Conservation (phyloP, 2,113 vertebrate species). For the Podilymbus podiceps region DNA sequence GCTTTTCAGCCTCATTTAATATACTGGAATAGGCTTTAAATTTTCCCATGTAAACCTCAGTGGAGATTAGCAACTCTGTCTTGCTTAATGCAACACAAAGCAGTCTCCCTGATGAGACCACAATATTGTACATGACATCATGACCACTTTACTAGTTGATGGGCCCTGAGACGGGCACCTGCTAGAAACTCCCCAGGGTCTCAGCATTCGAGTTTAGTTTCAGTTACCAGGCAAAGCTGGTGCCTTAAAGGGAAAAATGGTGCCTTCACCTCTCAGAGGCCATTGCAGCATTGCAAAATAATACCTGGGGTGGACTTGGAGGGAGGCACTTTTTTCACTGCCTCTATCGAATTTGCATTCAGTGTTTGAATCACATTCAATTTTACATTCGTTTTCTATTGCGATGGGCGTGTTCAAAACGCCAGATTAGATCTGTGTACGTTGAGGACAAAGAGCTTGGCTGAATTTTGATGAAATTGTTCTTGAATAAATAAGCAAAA, state of each 20-base stretch:
- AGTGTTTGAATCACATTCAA: neutral
- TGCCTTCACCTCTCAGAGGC: neutral
- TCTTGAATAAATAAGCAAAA: conserved; percentile 54
- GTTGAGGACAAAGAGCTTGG: neutral
- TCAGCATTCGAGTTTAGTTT: neutral
- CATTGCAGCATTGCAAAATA: neutral
- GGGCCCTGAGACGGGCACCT: neutral
- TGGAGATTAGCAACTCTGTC: conserved; percentile 3
- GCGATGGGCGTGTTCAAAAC: neutral
- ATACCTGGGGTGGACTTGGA: neutral
- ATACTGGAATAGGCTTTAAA: conserved; percentile 62
- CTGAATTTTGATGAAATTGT: conserved; percentile 31
- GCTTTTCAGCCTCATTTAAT: conserved; percentile 70
- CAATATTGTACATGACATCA: neutral
- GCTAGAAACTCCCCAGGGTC: neutral
- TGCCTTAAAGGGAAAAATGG: neutral
- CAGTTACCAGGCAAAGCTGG: neutral
- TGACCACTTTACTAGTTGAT: neutral
- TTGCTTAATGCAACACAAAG: conserved; percentile 39
- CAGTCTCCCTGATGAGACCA: neutral
- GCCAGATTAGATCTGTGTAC: neutral
- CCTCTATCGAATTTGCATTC: neutral
- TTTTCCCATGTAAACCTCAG: conserved; percentile 58
- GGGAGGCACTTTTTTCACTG: neutral
- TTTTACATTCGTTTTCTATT: neutral